Evolutionary conservation across 64 coral and sea anemone genomes (phyloP), one percentile per base, ranked within the genome.

Genomic region (Actinia tenebrosa): DNA sequence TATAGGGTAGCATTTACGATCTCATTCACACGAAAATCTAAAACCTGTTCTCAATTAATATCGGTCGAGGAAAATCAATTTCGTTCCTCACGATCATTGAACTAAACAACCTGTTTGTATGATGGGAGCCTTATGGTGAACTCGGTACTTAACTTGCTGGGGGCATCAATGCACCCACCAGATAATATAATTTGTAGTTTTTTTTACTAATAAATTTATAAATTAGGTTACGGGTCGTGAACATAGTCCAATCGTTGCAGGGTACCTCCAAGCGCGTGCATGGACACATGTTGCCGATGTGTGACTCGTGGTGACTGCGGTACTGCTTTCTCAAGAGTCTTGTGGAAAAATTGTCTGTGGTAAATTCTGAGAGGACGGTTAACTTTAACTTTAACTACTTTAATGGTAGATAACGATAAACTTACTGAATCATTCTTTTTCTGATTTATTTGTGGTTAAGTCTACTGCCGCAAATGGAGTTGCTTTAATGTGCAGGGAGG

Each of bases 181-280:
- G 69, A 75, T 75, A 75, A 75, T 42, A 27, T 75, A 13, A 42
- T 75, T 75, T 30, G 69, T 30, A 75, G 69, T 10, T 66, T 75
- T 37, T 75, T 75, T 26, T 10, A 30, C 69, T 75, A 75, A 75
- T 30, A 75, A 75, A 75, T 4, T 75, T 27, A 30, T 43, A 75
- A 75, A 75, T 37, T 75, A 75, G 69, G 69, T 25, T 75, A 75
- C 69, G 69, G 23, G 25, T 43, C 69, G 69, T 75, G 69, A 75
- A 14, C 69, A 75, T 75, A 42, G 69, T 75, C 25, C 69, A 75
- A 66, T 66, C 63, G 10, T 75, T 75, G 69, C 69, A 75, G 26
- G 69, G 69, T 75, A 30, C 63, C 63, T 66, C 63, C 15, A 23
- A n/a, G 8, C 63, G 63, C 22, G 19, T 23, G 63, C 22, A 4